phyloP scores from a whole-genome alignment of 2,888 invertebrate species.

The Trachelus troglodyta region DNA sequence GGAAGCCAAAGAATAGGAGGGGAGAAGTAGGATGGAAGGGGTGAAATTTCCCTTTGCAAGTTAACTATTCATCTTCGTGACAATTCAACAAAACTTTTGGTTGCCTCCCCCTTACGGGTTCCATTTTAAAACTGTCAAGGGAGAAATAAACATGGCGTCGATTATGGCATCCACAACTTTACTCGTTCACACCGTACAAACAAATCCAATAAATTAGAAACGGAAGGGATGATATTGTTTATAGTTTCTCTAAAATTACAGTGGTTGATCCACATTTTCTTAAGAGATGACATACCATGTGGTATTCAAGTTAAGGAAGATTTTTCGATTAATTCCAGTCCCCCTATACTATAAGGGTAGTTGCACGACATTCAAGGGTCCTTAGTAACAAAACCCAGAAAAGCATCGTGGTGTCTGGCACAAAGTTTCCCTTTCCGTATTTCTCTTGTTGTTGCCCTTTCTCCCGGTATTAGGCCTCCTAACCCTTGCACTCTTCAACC shows the following conservation, averaged over 20 bases:
- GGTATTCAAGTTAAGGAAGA: neutral
- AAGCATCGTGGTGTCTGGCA: neutral
- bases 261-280: neutral
- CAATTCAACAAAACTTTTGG: slow-evolving; percentile 46
- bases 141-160: neutral
- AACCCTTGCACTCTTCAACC: neutral
- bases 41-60: slow-evolving; percentile 19
- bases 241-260: neutral
- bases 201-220: neutral
- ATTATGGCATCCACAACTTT: neutral
- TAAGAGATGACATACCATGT: neutral
- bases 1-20: slow-evolving; percentile 20
- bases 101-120: neutral
- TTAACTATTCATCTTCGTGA: slow-evolving; percentile 53
- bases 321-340: neutral
- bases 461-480: slow-evolving; percentile 5
- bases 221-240: neutral
- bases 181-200: slow-evolving; percentile 11
- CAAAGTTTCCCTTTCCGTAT: slow-evolving; percentile 7
- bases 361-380: neutral
- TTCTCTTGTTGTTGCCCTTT: slow-evolving; percentile 38
- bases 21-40: slow-evolving; percentile 28
- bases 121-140: slow-evolving; percentile 40
- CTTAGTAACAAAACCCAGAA: neutral
- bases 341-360: neutral